Evolutionary conservation across 2,888 invertebrate species (phyloP), one percentile per base, ranked within the genome.

Genomic region (Drosophila kokeensis): DNA sequence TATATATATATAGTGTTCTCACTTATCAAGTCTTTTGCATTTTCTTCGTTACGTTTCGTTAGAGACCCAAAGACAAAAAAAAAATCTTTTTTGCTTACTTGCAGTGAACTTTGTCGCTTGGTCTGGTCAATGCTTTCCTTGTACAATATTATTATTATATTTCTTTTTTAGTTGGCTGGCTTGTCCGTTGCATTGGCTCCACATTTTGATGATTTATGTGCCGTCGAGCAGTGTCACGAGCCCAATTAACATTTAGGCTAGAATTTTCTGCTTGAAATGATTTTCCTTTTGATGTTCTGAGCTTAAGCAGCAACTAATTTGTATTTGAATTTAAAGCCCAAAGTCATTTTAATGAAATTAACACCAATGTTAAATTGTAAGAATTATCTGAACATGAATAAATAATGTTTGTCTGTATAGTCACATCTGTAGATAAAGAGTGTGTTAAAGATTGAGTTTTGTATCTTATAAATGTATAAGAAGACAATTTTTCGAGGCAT

Each of bases 161-260:
- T 62, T 53, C 52, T 54, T 49, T 69, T 64, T 54, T 73, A 63
- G 57, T 52, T 53, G 52, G 69, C 40, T 58, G 67, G 48, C 69
- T 62, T 61, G 87, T 67, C 48, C 53, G 59, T 64, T 73, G 85
- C 82, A 82, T 70, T 71, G 69, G 68, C 73, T 69, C 40, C 60
- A 74, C 71, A 79, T 87, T 85, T 84, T 88, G 66, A 81, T 84
- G 87, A 84, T 84, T 86, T 88, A 84, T 84, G 89, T 76, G 62
- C 78, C 69, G 78, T 88, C 67, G 72, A 70, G 72, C 81, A 79
- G 87, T 84, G 84, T 84, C 89, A 81, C 72, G 89, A 84, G 82
- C 87, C 85, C 85, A 86, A 86, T 86, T 86, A 86, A 86, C 89
- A 86, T 86, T 87, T 87, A 65, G 73, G 69, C 83, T 84, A 63